Evolutionary conservation across 2,113 vertebrate species (phyloP).

Genomic region (Phasianus colchicus): DNA sequence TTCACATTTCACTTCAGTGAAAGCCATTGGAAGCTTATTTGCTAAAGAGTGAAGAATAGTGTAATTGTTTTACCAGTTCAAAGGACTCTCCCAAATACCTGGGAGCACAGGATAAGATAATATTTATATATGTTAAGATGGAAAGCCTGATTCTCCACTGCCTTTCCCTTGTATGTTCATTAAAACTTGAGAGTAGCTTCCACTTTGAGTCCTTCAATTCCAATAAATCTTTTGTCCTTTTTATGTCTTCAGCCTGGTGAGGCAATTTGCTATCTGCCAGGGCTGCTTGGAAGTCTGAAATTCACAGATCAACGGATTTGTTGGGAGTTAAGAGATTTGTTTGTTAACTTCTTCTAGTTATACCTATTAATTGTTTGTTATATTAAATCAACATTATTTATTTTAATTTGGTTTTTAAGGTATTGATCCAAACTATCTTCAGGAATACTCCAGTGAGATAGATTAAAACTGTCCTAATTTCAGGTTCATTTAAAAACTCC

Average conservation of each 20-base stretch:
- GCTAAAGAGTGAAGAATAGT: neutral
- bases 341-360: slow-evolving; percentile 7
- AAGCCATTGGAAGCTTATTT: neutral
- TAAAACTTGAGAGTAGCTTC: neutral
- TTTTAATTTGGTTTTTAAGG: neutral
- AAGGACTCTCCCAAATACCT: neutral
- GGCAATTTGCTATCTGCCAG: neutral
- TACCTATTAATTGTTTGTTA: neutral
- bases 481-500: neutral
- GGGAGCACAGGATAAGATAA: neutral
- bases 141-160: neutral
- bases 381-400: neutral
- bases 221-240: neutral
- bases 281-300: neutral
- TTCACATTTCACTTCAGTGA: neutral
- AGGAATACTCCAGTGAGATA: neutral
- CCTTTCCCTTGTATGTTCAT: neutral
- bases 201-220: neutral
- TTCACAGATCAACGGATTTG: neutral
- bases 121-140: neutral
- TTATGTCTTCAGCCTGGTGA: neutral
- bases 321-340: neutral
- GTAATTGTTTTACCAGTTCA: neutral
- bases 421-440: neutral
- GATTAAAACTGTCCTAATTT: neutral